Percentiles rank a stretch among this genome's conserved stretches.
Evolutionary conservation across 2,113 vertebrate species (phyloP).

Genomic region (Pelusios castaneus): DNA sequence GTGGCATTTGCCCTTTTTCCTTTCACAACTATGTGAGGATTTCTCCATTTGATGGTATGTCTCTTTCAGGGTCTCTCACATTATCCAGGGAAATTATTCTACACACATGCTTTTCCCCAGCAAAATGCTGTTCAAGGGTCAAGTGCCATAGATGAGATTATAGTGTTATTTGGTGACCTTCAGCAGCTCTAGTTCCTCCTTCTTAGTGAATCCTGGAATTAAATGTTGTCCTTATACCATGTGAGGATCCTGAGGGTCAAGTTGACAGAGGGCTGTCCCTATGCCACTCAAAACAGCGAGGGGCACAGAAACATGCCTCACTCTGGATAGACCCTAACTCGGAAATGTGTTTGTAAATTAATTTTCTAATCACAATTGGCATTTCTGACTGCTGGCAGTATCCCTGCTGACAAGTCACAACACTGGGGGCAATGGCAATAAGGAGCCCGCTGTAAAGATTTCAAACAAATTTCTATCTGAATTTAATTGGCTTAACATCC

Average conservation of each 20-base stretch:
- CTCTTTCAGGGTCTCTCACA: neutral
- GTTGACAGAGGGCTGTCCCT: accelerated
- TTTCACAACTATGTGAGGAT: neutral
- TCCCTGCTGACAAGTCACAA: accelerated
- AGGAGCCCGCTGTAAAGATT: neutral
- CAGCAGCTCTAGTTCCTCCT: too few species aligned
- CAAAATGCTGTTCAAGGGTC: neutral
- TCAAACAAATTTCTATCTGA: neutral
- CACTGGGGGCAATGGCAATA: accelerated
- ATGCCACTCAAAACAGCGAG: neutral
- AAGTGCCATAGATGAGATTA: neutral
- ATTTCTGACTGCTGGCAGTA: accelerated
- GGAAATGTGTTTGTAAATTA: neutral
- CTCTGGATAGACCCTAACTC: neutral
- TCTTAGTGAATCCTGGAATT: neutral
- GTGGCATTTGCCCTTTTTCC: neutral
- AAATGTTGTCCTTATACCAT: neutral
- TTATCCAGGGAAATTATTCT: neutral
- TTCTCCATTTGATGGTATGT: neutral
- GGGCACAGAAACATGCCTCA: neutral
- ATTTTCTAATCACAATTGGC: neutral
- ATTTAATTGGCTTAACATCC: neutral
- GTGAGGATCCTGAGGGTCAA: neutral
- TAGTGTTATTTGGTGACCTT: neutral
- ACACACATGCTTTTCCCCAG: neutral